A percentile compares a stretch with the other conserved stretches of the same genome.
phyloP scores from a whole-genome alignment of 2,797 vertebrate genomes.

The Amniataba percoides region DNA sequence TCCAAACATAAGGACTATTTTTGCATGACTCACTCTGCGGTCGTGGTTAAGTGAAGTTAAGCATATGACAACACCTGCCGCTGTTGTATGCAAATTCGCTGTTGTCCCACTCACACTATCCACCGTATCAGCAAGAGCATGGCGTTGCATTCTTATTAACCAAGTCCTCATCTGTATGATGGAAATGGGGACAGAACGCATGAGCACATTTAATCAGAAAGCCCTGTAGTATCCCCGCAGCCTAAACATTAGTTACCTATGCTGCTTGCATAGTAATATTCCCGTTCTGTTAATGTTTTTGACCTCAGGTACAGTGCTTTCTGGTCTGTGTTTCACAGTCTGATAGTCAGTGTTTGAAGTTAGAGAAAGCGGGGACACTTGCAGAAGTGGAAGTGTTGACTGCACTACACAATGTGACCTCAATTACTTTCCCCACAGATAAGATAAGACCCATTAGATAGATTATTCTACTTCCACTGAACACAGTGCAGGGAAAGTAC shows the following conservation, averaged over 20 bases:
- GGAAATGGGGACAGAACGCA: constrained; percentile 52
- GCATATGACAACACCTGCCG: constrained; percentile 51
- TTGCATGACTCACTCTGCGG: constrained; percentile 42
- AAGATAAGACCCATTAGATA: constrained; percentile 55
- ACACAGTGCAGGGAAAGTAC: constrained; percentile 32
- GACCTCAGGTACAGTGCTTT: constrained; percentile 69
- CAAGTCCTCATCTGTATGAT: constrained; percentile 61
- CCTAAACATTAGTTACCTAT: constrained; percentile 71
- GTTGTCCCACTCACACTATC: constrained; percentile 39
- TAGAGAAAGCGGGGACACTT: constrained; percentile 30
- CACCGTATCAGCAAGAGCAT: constrained; percentile 36
- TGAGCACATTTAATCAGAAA: constrained; percentile 70
- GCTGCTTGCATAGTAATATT: constrained; percentile 68
- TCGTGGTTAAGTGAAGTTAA: constrained; percentile 59
- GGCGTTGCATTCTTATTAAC: constrained; percentile 59
- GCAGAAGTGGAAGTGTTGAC: constrained; percentile 56
- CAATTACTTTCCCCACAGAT: constrained; percentile 55
- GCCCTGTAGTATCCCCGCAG: constrained; percentile 60
- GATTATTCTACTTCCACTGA: constrained; percentile 44
- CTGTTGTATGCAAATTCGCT: constrained; percentile 59
- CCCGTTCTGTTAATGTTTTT: constrained; percentile 67
- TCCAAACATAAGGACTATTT: constrained; percentile 24
- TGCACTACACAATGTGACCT: constrained; percentile 52
- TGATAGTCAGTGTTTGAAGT: constrained; percentile 63
- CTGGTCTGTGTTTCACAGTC: constrained; percentile 37